Base-by-base conservation (phyloP, 2,113 vertebrate species). In the Mesembrinibis cayennensis region DNA sequence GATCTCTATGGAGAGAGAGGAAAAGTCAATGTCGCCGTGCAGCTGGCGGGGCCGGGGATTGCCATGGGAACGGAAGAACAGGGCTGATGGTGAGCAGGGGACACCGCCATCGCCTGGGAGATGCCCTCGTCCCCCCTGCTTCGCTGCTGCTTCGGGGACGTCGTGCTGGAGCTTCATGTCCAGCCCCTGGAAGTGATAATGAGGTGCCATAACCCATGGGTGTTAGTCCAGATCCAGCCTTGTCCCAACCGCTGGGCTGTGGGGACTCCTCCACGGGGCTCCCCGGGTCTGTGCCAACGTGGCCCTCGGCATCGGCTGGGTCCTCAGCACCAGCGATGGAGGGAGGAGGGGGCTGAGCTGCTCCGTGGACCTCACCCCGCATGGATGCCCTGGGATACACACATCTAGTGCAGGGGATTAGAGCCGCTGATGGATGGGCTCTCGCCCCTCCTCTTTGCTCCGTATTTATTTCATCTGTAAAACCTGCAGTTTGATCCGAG, bases 11-110 rank as follows among this genome's bases (percentile, higher is more conserved):
- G 71, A 69, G 53, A 42, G 77, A 25, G 72, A 4, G 40, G 32
- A 87, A 47, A 32, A 70, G 79, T 12, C 53, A 4, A 0, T 0
- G 3, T 6, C 0, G 22, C 0, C 14, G 45, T 14, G 42, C 15
- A 10, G 69, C 87, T 50, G 73, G 23, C 5, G 11, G 83, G 72
- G 77, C 81, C 0, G 2, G 86, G 69, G 30, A 82, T 89, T 79
- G 66, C 94, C 71, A 36, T 77, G 94, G 97, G 82, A 86, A 70
- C 59, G 0, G 50, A 7, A 80, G 38, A 29, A 4, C 8, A 1
- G 65, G 80, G 50, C 76, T 22, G 92, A 4, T 38, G 74, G 42
- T 53, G 38, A 22, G 25, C 50, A 7, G 45, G 56, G 89, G 47
- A 47, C 71, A 7, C 29, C 2, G 22, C 56, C 92, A 29, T 52